These are phyloP conservation scores for Amazonetta brasiliensis DNA, from an alignment of 2,797 vertebrate genomes.

Conservation along the genomic window DNA sequence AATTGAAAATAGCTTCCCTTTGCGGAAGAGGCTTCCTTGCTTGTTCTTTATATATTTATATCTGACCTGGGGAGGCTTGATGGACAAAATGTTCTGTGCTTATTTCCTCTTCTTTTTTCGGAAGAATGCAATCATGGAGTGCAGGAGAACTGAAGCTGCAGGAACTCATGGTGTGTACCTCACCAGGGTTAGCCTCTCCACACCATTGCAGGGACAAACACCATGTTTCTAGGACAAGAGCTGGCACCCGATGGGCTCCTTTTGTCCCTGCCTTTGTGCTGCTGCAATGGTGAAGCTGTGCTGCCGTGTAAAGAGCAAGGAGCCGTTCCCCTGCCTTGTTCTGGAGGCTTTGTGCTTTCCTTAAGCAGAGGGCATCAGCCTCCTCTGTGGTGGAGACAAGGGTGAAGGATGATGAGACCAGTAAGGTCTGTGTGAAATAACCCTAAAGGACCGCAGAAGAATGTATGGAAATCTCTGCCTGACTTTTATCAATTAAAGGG, in stretches of 20 bases:
- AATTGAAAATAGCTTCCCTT: constrained; percentile 36
- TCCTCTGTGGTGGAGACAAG: not conserved
- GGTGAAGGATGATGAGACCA: not conserved
- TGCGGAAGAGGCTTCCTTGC: constrained; percentile 44
- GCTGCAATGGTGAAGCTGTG: not conserved
- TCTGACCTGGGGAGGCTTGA: constrained; percentile 33
- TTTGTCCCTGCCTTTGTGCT: not conserved
- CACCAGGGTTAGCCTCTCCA: not conserved
- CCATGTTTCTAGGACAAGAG: constrained; percentile 20
- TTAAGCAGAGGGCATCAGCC: not conserved
- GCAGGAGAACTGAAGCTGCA: not conserved
- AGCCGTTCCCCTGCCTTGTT: not conserved
- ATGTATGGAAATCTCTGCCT: not conserved
- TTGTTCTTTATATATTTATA: constrained; percentile 61
- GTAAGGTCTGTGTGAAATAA: not conserved
- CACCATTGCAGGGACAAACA: accelerated
- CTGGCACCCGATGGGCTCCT: not conserved
- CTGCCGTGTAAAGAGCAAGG: not conserved
- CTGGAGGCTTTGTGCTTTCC: not conserved
- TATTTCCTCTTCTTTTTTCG: not conserved
- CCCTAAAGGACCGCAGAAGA: constrained; percentile 23
- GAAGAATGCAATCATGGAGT: not conserved
- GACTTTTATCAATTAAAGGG: constrained; percentile 63
- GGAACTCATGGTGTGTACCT: not conserved
- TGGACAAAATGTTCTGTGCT: constrained; percentile 65